These are phyloP conservation scores for Lomographa bimaculata DNA, from an alignment of 2,888 invertebrate species.

Conservation along the genomic window DNA sequence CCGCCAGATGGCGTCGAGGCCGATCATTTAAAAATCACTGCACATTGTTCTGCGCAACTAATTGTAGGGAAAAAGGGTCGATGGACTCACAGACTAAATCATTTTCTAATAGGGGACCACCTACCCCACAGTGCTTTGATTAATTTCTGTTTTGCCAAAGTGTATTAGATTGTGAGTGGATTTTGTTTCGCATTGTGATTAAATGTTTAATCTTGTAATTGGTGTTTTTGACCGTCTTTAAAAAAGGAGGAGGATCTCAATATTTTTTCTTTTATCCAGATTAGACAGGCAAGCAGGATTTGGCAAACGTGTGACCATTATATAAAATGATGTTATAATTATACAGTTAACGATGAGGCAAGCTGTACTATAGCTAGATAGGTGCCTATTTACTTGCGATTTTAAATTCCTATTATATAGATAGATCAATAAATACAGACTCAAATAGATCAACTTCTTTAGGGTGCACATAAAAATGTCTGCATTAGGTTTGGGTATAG, in stretches of 20 bases:
- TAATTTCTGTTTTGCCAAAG: constrained; percentile 40
- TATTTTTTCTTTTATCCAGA: constrained; percentile 18
- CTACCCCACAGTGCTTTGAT: constrained; percentile 41
- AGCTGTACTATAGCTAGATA: too few relatives aligned
- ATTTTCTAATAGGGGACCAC: constrained; percentile 70
- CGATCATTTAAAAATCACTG: constrained; percentile 83
- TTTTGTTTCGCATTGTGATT: constrained; percentile 24
- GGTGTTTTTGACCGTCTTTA: constrained; percentile 18
- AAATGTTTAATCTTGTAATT: constrained; percentile 24
- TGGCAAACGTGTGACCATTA: too few relatives aligned
- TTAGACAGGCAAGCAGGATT: too few relatives aligned
- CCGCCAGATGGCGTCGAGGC: constrained; percentile 73
- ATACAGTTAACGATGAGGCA: too few relatives aligned
- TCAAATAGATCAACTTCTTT: too few relatives aligned
- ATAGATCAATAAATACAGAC: too few relatives aligned
- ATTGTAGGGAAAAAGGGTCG: constrained; percentile 82
- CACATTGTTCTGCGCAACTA: constrained; percentile 81
- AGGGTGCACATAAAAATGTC: too few relatives aligned
- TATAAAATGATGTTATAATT: too few relatives aligned
- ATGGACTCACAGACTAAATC: constrained; percentile 71
- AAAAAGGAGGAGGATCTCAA: too few relatives aligned
- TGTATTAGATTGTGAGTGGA: constrained; percentile 28
- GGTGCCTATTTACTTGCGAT: too few relatives aligned
- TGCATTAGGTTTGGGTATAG: too few relatives aligned
- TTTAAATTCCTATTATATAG: too few relatives aligned